A percentile compares a stretch with the other conserved stretches of the same genome.
Conservation (phyloP, 2,888 invertebrate species). For the Geotrupes spiniger region DNA sequence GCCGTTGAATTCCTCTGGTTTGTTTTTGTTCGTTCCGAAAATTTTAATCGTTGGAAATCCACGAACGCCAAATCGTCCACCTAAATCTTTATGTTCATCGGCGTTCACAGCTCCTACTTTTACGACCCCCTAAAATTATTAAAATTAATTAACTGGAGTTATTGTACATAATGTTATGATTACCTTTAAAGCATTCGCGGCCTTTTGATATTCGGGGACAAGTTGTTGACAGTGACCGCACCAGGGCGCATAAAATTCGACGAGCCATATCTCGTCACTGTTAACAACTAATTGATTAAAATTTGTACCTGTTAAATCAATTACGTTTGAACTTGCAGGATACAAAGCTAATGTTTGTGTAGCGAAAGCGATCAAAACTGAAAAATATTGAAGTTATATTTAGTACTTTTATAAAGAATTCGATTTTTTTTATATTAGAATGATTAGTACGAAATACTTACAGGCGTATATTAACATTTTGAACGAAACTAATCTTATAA, state of each 20-base stretch:
- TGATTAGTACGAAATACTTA: conserved; percentile 7
- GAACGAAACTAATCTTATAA: background rate
- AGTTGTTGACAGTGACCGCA: conserved; percentile 89
- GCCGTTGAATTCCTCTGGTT: conserved; percentile 82
- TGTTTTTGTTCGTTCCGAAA: conserved; percentile 79
- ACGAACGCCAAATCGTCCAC: conserved; percentile 74
- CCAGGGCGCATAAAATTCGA: conserved; percentile 97
- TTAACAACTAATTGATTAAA: conserved; percentile 81
- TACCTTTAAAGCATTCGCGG: conserved; percentile 89
- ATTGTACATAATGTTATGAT: conserved; percentile 15
- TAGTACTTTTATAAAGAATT: background rate
- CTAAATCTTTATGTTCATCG: conserved; percentile 81
- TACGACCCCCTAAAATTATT: conserved; percentile 68
- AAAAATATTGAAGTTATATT: conserved; percentile 1
- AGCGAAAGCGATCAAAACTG: conserved; percentile 28
- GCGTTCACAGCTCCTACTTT: conserved; percentile 95
- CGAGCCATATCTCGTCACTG: conserved; percentile 87
- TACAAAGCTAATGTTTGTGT: conserved; percentile 57
- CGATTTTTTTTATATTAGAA: background rate
- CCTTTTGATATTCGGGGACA: conserved; percentile 91
- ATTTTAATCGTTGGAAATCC: conserved; percentile 98
- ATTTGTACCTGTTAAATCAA: conserved; percentile 82
- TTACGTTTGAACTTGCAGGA: conserved; percentile 70
- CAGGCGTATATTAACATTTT: conserved; percentile 14
- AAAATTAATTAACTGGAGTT: conserved; percentile 15